Evolutionary conservation across 2,888 invertebrate genomes (phyloP), one percentile per base, ranked within the genome.

Genomic region (Teleogryllus oceanicus): DNA sequence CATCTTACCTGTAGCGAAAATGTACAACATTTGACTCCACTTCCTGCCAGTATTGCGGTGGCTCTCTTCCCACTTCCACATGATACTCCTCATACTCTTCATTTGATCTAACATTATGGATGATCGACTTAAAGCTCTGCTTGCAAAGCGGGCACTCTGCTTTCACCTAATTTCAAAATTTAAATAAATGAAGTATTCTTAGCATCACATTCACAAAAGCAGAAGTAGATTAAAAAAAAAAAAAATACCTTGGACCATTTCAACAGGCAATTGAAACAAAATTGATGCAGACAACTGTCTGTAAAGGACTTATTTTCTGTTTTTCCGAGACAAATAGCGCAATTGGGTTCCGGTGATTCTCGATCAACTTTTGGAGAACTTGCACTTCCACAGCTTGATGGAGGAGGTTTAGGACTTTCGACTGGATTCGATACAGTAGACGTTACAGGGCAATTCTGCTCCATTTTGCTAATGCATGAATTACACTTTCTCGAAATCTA

Each of bases 111-210:
- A 97, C 94, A 90, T 96, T 97, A 87, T 97, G 96, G 82, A 97
- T 95, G 81, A 98, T 98, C 11, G 94, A 94, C 84, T 93, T 94
- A 87, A 98, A 98, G 5, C 92, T 90, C 86, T 96, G 95, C 86
- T 98, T 98, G 87, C 98, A 98, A 0, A 98, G 88, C 0, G 98
- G 98, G 87, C 97, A 97, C 85, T 94, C 96, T 0, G 96, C 92
- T 88, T 97, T 97, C 18, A 97, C 94, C 94, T 94, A 86, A 89
- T 74, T 49, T 74, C 79, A 80, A 24, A 78, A 78, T 62, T 78
- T 18, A 78, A n/a, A 79, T 86, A 20, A 75, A 75, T 21, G 74
- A 75, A 78, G 12, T 74, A 21, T 20, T n/a, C 37, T 20, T 37
- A 77, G n/a, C 37, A 62, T 79, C 37, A 80, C 79, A 8, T 78